Base-by-base conservation (phyloP, 2,888 invertebrate species). In the Callosobruchus maculatus region DNA sequence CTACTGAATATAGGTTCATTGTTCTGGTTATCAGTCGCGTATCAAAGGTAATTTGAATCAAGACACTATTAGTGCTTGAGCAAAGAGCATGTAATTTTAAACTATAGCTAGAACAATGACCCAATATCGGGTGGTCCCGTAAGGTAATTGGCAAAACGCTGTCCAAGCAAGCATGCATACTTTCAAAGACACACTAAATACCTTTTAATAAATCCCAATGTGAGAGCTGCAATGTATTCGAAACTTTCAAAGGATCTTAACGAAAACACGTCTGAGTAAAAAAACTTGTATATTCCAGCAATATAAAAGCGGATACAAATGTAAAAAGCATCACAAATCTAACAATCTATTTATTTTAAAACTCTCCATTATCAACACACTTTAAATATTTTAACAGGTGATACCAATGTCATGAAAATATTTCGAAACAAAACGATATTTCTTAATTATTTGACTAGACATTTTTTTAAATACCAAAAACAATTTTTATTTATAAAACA, bases 301-400 rank as follows among this genome's bases (percentile, higher is more conserved):
- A 78, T 80, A 79, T 80, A 79, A 81, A 80, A 81, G 79, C 79
- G 72, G 77, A 80, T 82, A 80, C 80, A 82, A 79, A 81, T 74
- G 77, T 80, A 80, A 80, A 26, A 82, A 81, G 80, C 80, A 77
- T 75, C 76, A 81, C 79, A 81, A 82, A 80, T 77, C 80, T 81
- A 82, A 81, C 80, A 76, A 76, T 78, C 78, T 78, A 80, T 73
- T 77, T 77, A 78, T 13, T 49, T 49, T 49, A 79, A 81, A 80
- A 80, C 80, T 80, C 80, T 81, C 81, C 79, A 78, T 76, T 73
- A 74, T 77, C 76, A 82, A 81, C 81, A 81, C 81, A 79, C 80
- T 76, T 78, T 78, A 81, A 79, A 79, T 68, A 75, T 77, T 75
- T 71, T 72, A 79, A 78, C 75, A 78, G 77, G 74, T 74, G 76